A percentile compares a stretch with the other conserved stretches of the same genome.
phyloP scores from a whole-genome alignment of 2,888 invertebrate genomes.

The Philonicus albiceps region DNA sequence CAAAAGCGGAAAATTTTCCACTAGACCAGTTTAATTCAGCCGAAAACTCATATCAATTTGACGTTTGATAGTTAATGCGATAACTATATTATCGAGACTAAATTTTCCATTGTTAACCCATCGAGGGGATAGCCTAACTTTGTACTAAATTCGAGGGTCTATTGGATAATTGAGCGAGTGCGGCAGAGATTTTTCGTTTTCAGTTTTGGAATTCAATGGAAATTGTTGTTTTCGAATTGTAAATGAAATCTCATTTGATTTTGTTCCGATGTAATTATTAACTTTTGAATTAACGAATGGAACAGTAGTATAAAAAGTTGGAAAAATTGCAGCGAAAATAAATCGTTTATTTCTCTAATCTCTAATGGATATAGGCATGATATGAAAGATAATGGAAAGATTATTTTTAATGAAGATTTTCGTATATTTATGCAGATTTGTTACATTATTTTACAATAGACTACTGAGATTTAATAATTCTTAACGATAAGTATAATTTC shows the following conservation, averaged over 20 bases:
- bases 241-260: not conserved
- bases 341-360: too few species aligned
- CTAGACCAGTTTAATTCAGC: not conserved
- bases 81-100: not conserved
- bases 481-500: too few species aligned
- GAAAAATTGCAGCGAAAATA: not conserved
- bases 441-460: too few species aligned
- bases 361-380: too few species aligned
- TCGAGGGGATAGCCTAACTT: not conserved
- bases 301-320: not conserved
- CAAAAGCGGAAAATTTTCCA: not conserved
- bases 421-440: too few species aligned
- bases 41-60: not conserved
- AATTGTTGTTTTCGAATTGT: not conserved
- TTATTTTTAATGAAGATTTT: too few species aligned
- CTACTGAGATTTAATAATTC: too few species aligned
- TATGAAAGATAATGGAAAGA: too few species aligned
- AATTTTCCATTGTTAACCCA: not conserved
- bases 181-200: not conserved
- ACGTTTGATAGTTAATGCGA: not conserved
- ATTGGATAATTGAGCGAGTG: not conserved
- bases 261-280: not conserved
- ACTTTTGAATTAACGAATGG: not conserved
- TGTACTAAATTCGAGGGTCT: not conserved
- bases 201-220: not conserved